phyloP scores from a whole-genome alignment of 2,888 invertebrate genomes.

The Protodeltote pygarga region DNA sequence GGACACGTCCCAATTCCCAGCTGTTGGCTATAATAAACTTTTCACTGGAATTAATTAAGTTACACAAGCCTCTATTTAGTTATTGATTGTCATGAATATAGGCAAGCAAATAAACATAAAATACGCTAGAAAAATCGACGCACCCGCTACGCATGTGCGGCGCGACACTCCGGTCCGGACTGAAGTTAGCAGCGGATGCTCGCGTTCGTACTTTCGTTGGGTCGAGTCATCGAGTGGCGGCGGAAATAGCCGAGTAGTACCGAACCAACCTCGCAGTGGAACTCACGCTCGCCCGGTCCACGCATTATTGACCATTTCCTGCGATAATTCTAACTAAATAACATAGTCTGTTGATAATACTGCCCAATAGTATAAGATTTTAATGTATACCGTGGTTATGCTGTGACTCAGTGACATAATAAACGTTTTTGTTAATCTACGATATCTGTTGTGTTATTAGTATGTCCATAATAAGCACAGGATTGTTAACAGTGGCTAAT shows the following conservation, averaged over 20 bases:
- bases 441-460: constrained; percentile 60
- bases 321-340: constrained; percentile 66
- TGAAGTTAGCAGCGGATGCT: constrained; percentile 61
- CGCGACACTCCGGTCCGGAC: constrained; percentile 32
- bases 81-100: constrained; percentile 43
- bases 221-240: constrained; percentile 53
- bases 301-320: constrained; percentile 81
- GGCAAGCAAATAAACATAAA: constrained; percentile 46
- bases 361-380: constrained; percentile 54
- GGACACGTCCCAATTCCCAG: constrained; percentile 9
- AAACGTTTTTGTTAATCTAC: constrained; percentile 51
- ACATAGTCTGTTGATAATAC: constrained; percentile 61
- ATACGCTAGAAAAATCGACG: constrained; percentile 59
- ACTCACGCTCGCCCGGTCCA: constrained; percentile 71
- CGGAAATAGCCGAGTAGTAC: constrained; percentile 79
- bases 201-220: too few relatives aligned
- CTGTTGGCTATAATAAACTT: constrained; percentile 8
- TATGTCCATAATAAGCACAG: constrained; percentile 63
- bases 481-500: constrained; percentile 64
- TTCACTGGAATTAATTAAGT: constrained; percentile 34
- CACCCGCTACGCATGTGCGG: constrained; percentile 68
- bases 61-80: constrained; percentile 34
- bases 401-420: constrained; percentile 68
- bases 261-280: constrained; percentile 70
- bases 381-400: constrained; percentile 59